Evolutionary conservation across 2,113 vertebrate genomes (phyloP), one percentile per base, ranked within the genome.

Genomic region (Triplophysa siluroides): DNA sequence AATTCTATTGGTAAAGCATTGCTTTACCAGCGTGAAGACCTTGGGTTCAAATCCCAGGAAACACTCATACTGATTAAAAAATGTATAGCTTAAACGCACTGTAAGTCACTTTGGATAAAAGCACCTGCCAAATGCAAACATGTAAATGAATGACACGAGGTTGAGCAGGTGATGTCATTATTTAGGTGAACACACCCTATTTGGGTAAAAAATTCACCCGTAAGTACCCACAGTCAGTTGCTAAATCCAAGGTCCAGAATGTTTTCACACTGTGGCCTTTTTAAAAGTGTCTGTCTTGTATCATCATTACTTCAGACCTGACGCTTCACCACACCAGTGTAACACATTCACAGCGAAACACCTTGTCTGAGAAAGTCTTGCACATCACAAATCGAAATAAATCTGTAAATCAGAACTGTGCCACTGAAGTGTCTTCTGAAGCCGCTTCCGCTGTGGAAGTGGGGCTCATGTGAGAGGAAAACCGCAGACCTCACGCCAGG

Each of bases 361-460:
- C 18, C 52, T 56, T n/a, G 18, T 7, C 9, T 33, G 8, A 8
- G 18, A 71, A 56, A 38, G 7, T 21, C 54, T n/a, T 58, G 19
- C 0, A 21, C 6, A 38, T 29, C 11, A 21, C n/a, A 6, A 58
- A n/a, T 21, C 19, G 14, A 16, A 38, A 38, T 52, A 11, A 47
- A 63, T 19, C 71, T 29, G 23, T 75, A 63, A 75, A 75, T 75
- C 79, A 66, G 70, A n/a, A 74, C 47, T 81, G 69, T 41, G 23
- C 63, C 74, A 47, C 24, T 78, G 60, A 7, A 54, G 8, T 47
- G 43, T 41, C 26, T 24, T 8, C 5, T 72, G 83, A 80, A 52
- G 47, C 63, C 29, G 23, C 45, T 86, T 90, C 87, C 82, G 85
- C 52, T 83, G 69, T 73, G 82, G 81, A 80, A 80, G 70, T 65